phyloP scores from a whole-genome alignment of 2,888 invertebrate species.

The Rotaria macrura region DNA sequence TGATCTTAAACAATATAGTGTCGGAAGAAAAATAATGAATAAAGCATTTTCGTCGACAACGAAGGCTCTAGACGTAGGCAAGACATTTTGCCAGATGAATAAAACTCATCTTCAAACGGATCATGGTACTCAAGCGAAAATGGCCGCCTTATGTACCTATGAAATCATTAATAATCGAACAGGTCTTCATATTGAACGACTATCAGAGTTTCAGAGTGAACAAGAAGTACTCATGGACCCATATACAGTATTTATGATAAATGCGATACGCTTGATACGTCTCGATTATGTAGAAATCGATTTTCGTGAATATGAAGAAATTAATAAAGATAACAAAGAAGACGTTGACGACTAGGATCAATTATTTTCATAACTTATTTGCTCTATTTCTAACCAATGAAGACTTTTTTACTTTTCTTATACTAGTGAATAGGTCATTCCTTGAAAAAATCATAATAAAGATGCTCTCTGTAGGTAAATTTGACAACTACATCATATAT shows the following conservation, averaged over 20 bases:
- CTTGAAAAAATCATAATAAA: too few relatives aligned
- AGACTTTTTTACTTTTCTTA: too few relatives aligned
- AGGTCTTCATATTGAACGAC: background rate
- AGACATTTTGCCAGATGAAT: too few relatives aligned
- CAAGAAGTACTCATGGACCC: background rate
- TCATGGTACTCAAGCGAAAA: background rate
- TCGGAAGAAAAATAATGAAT: background rate
- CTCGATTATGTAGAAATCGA: background rate
- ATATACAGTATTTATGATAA: background rate
- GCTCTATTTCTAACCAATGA: too few relatives aligned
- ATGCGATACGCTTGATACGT: background rate
- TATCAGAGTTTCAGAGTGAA: background rate
- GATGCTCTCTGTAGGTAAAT: too few relatives aligned
- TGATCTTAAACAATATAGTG: background rate
- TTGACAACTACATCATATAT: too few relatives aligned
- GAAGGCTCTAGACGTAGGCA: background rate
- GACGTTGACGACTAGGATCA: background rate
- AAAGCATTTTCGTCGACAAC: background rate
- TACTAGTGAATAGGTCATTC: too few relatives aligned
- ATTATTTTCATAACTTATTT: too few relatives aligned
- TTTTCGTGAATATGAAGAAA: background rate
- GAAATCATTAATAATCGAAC: conserved; percentile 4
- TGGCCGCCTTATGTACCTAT: background rate
- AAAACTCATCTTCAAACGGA: background rate
- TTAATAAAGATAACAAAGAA: background rate